Percentiles rank a stretch among this genome's conserved stretches.
phyloP scores from a whole-genome alignment of 2,888 invertebrate genomes.

The Drosophila prostipennis region DNA sequence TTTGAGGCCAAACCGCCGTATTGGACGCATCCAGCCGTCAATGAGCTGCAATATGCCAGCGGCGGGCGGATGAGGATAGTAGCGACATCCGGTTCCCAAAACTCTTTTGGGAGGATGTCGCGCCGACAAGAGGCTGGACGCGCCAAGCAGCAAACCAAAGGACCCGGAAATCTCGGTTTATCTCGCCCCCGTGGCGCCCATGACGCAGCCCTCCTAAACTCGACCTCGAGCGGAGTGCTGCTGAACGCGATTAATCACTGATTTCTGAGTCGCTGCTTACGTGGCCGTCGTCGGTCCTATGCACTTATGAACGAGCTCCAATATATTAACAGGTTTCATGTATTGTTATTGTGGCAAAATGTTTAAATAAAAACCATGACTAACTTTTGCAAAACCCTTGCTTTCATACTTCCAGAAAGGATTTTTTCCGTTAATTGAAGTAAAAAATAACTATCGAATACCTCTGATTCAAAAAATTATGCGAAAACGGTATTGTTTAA shows the following conservation, averaged over 20 bases:
- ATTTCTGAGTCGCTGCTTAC: constrained; percentile 15
- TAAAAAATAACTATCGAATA: too few relatives aligned
- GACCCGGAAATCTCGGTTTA: constrained; percentile 5
- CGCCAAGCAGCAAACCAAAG: background rate
- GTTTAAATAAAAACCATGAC: background rate
- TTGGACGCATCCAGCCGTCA: constrained; percentile 59
- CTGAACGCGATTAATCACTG: constrained; percentile 20
- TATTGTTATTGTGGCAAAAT: background rate
- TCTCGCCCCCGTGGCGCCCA: constrained; percentile 38
- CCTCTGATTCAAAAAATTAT: too few relatives aligned
- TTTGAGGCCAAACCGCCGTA: constrained; percentile 67
- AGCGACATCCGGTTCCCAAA: constrained; percentile 32
- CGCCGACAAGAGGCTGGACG: constrained; percentile 6
- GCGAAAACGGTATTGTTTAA: too few relatives aligned
- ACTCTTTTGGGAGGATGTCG: constrained; percentile 6
- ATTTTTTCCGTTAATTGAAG: too few relatives aligned
- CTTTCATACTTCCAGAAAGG: background rate
- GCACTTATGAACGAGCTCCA: background rate
- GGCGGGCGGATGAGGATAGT: constrained; percentile 65
- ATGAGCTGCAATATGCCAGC: constrained; percentile 44
- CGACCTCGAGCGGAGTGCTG: constrained; percentile 49
- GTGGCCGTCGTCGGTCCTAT: constrained; percentile 9
- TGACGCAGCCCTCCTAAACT: constrained; percentile 62
- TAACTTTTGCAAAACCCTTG: background rate
- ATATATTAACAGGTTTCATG: background rate